These are phyloP conservation scores for Pangasius krempfi DNA, from an alignment of 2,797 vertebrate species.

Conservation along the genomic window DNA sequence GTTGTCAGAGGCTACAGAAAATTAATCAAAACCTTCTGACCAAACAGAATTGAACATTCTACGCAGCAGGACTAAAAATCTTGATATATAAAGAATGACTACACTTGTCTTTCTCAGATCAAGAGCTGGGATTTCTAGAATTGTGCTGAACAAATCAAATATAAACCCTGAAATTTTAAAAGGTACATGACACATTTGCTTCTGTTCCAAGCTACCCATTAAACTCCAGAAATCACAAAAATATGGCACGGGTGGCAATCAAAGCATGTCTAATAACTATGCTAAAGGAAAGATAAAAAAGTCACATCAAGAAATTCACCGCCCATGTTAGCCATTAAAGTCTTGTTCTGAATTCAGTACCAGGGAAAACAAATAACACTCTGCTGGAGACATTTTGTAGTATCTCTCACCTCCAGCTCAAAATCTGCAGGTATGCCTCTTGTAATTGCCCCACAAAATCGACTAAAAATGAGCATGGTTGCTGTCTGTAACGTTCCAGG, in stretches of 20 bases:
- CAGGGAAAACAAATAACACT: conserved; percentile 1
- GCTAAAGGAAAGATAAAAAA: background rate
- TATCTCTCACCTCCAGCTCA: background rate
- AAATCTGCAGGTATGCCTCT: conserved; percentile 24
- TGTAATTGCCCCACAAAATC: conserved; percentile 37
- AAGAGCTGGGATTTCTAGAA: background rate
- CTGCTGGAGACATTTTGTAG: background rate
- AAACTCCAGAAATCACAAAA: background rate
- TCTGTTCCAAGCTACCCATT: background rate
- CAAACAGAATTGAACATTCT: background rate
- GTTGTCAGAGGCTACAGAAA: background rate
- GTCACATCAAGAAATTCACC: background rate
- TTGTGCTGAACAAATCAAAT: background rate
- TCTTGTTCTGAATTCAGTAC: background rate
- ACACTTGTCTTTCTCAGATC: background rate
- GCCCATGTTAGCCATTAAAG: background rate
- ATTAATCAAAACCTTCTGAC: background rate
- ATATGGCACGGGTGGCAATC: background rate
- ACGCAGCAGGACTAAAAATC: background rate
- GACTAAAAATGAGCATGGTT: conserved; percentile 9
- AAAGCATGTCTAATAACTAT: background rate
- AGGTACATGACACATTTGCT: background rate
- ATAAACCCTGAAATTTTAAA: background rate
- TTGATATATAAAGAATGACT: background rate
- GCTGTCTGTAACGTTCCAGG: conserved; percentile 3